These are phyloP conservation scores for Rousettus leschenaultii DNA, from an alignment of 2,113 vertebrate species.

Conservation along the genomic window DNA sequence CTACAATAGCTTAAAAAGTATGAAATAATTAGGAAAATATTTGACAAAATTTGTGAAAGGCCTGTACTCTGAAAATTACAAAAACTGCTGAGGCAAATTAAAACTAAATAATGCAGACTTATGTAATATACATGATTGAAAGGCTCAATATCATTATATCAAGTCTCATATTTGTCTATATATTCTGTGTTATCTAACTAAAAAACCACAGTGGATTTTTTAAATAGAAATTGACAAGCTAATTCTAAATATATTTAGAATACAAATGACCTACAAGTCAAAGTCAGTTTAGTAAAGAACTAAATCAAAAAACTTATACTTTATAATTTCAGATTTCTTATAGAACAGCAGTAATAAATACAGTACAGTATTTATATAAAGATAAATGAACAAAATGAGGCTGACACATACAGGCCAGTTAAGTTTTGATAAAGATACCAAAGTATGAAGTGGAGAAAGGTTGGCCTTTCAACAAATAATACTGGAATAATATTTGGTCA, in stretches of 20 bases:
- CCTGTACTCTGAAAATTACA: neutral
- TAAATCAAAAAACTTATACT: neutral
- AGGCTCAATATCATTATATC: neutral
- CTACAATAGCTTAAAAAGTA: neutral
- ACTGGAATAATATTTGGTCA: neutral
- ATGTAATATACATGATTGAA: neutral
- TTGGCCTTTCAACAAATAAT: neutral
- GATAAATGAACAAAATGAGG: neutral
- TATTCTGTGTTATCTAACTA: neutral
- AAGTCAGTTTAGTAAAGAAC: neutral
- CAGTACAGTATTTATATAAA: neutral
- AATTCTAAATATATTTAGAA: neutral
- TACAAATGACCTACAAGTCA: neutral
- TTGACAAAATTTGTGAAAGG: neutral
- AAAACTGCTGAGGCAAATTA: neutral
- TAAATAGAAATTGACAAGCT: neutral
- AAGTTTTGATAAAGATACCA: neutral
- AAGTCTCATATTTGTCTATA: neutral
- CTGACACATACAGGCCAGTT: neutral
- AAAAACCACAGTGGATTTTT: neutral
- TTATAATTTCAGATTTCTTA: neutral
- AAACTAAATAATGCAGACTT: neutral
- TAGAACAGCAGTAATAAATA: neutral
- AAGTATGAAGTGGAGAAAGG: neutral
- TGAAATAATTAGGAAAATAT: neutral